Conservation (phyloP, 2,888 invertebrate genomes). For the Erynnis tages region DNA sequence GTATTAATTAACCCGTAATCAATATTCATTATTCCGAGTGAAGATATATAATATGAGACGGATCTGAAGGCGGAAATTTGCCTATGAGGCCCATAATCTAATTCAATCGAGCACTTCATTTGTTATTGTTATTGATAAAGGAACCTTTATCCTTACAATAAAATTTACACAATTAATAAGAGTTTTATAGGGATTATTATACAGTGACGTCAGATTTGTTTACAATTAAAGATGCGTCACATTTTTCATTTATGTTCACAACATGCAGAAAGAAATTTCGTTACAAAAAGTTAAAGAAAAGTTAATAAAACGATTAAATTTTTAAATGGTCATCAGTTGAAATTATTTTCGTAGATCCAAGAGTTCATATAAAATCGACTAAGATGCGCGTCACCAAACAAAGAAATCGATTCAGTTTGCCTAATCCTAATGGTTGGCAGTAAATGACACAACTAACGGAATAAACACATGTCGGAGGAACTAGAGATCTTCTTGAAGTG, state of each 20-base stretch:
- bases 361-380: too few relatives aligned
- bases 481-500: not conserved
- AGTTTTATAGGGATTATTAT: too few relatives aligned
- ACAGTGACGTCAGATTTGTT: too few relatives aligned
- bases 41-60: not conserved
- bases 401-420: not conserved
- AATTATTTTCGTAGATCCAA: too few relatives aligned
- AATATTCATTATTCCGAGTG: conserved; percentile 10
- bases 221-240: too few relatives aligned
- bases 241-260: too few relatives aligned
- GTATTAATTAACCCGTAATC: conserved; percentile 2
- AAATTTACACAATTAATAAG: too few relatives aligned
- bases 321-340: too few relatives aligned
- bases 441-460: conserved; percentile 20
- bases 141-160: too few relatives aligned
- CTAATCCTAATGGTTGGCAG: conserved; percentile 17
- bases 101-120: conserved; percentile 8
- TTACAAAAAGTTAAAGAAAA: too few relatives aligned
- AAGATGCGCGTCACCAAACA: conserved; percentile 1
- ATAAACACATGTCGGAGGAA: conserved; percentile 2
- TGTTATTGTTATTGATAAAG: not conserved
- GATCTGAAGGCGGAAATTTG: conserved; percentile 5
- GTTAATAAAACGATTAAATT: too few relatives aligned
- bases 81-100: conserved; percentile 3
- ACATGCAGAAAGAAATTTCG: too few relatives aligned